These are phyloP conservation scores for Fukomys damarensis DNA, from an alignment of 2,113 vertebrate genomes.

Conservation along the genomic window DNA sequence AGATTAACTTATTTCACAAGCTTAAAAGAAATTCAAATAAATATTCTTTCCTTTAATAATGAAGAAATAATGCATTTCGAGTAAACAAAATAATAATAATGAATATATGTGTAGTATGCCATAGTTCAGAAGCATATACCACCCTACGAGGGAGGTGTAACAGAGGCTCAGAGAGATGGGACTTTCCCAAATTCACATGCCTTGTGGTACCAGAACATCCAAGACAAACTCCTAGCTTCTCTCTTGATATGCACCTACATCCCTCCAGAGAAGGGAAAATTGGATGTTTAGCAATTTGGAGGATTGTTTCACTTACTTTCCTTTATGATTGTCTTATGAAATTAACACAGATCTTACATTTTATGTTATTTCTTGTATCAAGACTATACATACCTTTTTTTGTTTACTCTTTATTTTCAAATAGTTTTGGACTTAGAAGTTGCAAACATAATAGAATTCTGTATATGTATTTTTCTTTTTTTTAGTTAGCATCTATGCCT, in stretches of 20 bases:
- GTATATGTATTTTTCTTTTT: neutral
- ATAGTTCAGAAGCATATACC: neutral
- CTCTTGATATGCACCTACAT: neutral
- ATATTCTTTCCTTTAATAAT: slow-evolving; percentile 9
- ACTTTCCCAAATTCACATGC: neutral
- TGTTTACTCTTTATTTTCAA: slow-evolving; percentile 54
- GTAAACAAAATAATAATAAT: neutral
- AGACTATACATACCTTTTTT: neutral
- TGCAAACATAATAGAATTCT: slow-evolving; percentile 26
- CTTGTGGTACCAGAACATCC: neutral
- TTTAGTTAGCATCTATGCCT: neutral
- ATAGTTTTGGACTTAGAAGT: slow-evolving; percentile 49
- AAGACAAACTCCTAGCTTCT: neutral
- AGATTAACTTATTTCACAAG: slow-evolving; percentile 49
- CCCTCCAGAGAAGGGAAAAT: neutral
- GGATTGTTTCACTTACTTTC: neutral
- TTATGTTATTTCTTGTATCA: slow-evolving; percentile 7
- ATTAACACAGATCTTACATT: slow-evolving; percentile 8
- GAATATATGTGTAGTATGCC: neutral
- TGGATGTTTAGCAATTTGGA: neutral
- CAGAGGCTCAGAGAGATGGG: neutral
- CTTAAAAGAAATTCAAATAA: slow-evolving; percentile 43
- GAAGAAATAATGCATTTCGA: neutral
- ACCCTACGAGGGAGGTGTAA: neutral
- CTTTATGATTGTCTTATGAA: slow-evolving; percentile 42